These are phyloP conservation scores for Peromyscus maniculatus DNA, from an alignment of 2,113 vertebrate genomes.

Conservation along the genomic window DNA sequence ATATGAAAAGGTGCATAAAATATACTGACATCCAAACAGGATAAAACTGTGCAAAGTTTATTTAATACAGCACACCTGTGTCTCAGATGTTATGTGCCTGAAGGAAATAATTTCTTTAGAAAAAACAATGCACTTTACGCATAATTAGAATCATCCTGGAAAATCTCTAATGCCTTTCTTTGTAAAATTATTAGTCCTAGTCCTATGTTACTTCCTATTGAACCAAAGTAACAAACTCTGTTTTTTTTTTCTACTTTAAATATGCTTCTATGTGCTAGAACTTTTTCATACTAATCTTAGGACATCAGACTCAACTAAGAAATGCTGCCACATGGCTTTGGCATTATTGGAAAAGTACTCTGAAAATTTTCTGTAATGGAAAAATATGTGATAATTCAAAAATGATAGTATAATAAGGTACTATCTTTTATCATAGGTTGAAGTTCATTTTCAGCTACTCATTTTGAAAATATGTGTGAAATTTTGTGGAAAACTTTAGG, in stretches of 20 bases:
- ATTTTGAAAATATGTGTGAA: background rate
- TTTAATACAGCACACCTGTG: background rate
- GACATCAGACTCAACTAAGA: slow-evolving; percentile 49
- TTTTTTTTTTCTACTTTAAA: slow-evolving; percentile 33
- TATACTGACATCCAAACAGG: background rate
- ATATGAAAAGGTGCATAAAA: slow-evolving; percentile 30
- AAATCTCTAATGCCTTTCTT: slow-evolving; percentile 51
- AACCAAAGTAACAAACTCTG: slow-evolving; percentile 11
- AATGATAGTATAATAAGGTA: background rate
- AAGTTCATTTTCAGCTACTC: slow-evolving; percentile 57
- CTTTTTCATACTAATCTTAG: slow-evolving; percentile 42
- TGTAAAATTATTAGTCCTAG: slow-evolving; percentile 59
- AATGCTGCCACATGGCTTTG: background rate
- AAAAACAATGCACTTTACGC: background rate
- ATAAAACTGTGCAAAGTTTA: background rate
- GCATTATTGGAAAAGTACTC: slow-evolving; percentile 11
- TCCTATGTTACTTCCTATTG: background rate
- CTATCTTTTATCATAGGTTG: slow-evolving; percentile 9
- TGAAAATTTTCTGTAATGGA: background rate
- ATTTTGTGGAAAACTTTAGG: background rate
- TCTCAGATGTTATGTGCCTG: slow-evolving; percentile 38
- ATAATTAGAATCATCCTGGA: slow-evolving; percentile 57
- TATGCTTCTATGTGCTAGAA: background rate
- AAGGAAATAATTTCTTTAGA: slow-evolving; percentile 23
- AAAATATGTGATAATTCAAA: background rate